Conservation (phyloP, 1,140 invertebrate species). For the Cyphomyrmex costatus region DNA sequence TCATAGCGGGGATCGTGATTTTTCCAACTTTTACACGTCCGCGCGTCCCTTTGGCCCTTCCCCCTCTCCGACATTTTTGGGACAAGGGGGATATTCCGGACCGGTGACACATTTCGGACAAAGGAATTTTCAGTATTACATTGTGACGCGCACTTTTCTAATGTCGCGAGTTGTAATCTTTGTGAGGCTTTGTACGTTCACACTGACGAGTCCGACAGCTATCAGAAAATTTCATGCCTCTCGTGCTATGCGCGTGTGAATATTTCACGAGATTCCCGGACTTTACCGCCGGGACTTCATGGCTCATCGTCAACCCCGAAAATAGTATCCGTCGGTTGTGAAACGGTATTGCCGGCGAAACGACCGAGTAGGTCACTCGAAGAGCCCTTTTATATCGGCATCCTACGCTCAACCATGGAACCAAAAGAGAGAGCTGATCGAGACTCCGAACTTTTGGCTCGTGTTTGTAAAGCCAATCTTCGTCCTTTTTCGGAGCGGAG, state of each 20-base stretch:
- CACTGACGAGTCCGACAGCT: neutral
- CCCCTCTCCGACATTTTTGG: neutral
- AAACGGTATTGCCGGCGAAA: slow-evolving; percentile 72
- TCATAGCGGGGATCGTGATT: slow-evolving; percentile 26
- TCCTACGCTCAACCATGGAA: slow-evolving; percentile 54
- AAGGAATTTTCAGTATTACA: slow-evolving; percentile 42
- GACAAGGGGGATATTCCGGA: neutral
- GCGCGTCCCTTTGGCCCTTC: neutral
- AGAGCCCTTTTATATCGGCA: slow-evolving; percentile 70
- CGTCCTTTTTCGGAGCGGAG: slow-evolving; percentile 33
- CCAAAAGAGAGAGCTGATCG: slow-evolving; percentile 61
- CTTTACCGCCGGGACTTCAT: slow-evolving; percentile 59
- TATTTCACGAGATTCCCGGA: slow-evolving; percentile 55
- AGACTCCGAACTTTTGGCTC: slow-evolving; percentile 61
- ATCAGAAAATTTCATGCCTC: slow-evolving; percentile 50
- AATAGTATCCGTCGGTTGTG: slow-evolving; percentile 46
- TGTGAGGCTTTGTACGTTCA: neutral
- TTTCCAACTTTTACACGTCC: slow-evolving; percentile 18
- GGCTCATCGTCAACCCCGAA: slow-evolving; percentile 54
- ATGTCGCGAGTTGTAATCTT: slow-evolving; percentile 39
- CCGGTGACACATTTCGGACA: slow-evolving; percentile 33
- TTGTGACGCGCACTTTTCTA: slow-evolving; percentile 34
- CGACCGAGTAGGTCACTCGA: slow-evolving; percentile 70
- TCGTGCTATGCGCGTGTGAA: slow-evolving; percentile 37
- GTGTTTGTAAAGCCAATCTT: slow-evolving; percentile 63